Conservation (phyloP, 1,140 invertebrate genomes). For the Drosophila ananassae region DNA sequence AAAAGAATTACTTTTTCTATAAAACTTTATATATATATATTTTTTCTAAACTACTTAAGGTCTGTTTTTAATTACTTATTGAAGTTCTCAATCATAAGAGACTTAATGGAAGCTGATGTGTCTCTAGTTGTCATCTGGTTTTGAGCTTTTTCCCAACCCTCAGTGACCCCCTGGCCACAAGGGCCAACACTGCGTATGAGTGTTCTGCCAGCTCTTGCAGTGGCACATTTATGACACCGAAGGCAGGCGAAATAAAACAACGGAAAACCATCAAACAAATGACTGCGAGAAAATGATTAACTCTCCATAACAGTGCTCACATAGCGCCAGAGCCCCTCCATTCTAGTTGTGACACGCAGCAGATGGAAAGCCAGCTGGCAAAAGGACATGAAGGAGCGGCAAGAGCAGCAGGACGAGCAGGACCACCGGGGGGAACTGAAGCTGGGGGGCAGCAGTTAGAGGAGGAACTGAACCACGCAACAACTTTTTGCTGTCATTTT, state of each 20-base stretch:
- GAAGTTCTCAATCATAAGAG: not conserved
- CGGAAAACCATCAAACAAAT: conserved; percentile 66
- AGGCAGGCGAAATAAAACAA: conserved; percentile 43
- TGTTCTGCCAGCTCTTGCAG: conserved; percentile 37
- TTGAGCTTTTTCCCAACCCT: conserved; percentile 13
- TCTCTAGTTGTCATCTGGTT: conserved; percentile 8
- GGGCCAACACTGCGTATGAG: conserved; percentile 52
- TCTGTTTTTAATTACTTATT: not conserved
- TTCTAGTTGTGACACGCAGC: conserved; percentile 46
- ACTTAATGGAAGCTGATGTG: not conserved
- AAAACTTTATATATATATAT: too few relatives aligned
- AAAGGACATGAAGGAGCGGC: not conserved
- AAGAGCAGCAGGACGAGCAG: not conserved
- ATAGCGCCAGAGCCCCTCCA: conserved; percentile 21
- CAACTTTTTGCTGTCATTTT: conserved; percentile 78
- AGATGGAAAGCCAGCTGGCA: conserved; percentile 29
- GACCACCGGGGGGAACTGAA: not conserved
- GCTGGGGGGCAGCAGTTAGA: conserved; percentile 3
- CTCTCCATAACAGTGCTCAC: conserved; percentile 36
- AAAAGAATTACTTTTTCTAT: too few relatives aligned
- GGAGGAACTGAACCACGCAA: conserved; percentile 50
- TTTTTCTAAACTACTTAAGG: too few relatives aligned
- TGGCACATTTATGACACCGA: conserved; percentile 52
- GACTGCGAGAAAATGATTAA: conserved; percentile 72
- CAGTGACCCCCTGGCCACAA: conserved; percentile 9